A percentile compares a stretch with the other conserved stretches of the same genome.
Conservation (phyloP, 1,140 invertebrate species). For the Trachymyrmex septentrionalis region DNA sequence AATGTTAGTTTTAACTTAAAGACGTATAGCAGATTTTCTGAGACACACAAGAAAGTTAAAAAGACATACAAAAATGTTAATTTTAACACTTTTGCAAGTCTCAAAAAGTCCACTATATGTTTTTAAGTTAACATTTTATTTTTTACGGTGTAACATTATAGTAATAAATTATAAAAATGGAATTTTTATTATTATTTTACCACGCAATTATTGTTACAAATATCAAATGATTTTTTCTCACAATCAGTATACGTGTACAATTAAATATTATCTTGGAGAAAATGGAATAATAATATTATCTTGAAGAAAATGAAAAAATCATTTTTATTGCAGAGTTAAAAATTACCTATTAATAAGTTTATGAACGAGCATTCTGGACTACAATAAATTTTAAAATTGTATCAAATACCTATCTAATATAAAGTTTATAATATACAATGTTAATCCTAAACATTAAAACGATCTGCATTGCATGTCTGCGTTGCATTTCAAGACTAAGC, state of each 20-base stretch:
- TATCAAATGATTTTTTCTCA: no score
- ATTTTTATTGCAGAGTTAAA: neutral
- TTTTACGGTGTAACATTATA: no score
- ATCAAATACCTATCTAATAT: neutral
- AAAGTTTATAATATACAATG: neutral
- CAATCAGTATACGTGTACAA: neutral
- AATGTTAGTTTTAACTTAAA: no score
- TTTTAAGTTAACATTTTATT: no score
- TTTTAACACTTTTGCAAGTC: no score
- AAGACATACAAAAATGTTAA: no score
- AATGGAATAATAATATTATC: neutral
- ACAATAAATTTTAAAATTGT: neutral
- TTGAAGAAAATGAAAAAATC: neutral
- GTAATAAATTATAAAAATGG: no score
- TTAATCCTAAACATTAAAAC: slow-evolving; percentile 9
- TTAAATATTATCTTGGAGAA: neutral
- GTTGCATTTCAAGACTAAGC: neutral
- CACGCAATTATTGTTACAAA: no score
- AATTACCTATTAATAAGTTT: neutral
- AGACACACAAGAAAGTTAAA: no score
- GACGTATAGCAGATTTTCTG: no score
- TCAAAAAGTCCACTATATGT: no score
- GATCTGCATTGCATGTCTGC: neutral
- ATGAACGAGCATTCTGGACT: neutral
- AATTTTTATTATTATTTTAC: no score